phyloP scores from a whole-genome alignment of 2,113 vertebrate species.

The Irena cyanogastra region DNA sequence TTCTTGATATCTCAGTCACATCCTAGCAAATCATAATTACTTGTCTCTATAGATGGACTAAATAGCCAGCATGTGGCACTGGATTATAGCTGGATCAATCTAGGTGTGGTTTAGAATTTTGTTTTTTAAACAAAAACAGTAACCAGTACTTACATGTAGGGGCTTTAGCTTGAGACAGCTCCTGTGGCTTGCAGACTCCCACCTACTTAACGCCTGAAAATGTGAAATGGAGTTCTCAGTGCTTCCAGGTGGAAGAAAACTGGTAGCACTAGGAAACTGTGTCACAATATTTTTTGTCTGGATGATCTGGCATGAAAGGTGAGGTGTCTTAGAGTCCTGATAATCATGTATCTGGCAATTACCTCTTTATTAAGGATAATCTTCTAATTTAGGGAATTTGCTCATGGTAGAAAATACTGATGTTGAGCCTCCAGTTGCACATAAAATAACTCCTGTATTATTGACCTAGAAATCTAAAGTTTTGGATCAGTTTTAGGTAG shows the following conservation, averaged over 20 bases:
- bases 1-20: background rate
- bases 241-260: background rate
- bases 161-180: background rate
- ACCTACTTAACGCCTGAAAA: background rate
- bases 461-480: background rate
- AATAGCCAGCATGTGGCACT: background rate
- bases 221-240: background rate
- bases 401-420: background rate
- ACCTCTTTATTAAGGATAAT: background rate
- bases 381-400: background rate
- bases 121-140: background rate
- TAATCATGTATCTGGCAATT: background rate
- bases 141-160: background rate
- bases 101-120: background rate
- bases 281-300: background rate
- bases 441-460: background rate
- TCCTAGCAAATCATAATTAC: background rate
- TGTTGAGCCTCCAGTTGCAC: background rate
- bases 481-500: fast-evolving
- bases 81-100: background rate
- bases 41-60: background rate
- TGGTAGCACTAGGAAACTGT: background rate
- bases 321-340: background rate
- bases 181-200: background rate
- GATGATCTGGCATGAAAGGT: background rate